Evolutionary conservation across 2,888 invertebrate species (phyloP), one percentile per base, ranked within the genome.

Genomic region (Malachius bipustulatus): DNA sequence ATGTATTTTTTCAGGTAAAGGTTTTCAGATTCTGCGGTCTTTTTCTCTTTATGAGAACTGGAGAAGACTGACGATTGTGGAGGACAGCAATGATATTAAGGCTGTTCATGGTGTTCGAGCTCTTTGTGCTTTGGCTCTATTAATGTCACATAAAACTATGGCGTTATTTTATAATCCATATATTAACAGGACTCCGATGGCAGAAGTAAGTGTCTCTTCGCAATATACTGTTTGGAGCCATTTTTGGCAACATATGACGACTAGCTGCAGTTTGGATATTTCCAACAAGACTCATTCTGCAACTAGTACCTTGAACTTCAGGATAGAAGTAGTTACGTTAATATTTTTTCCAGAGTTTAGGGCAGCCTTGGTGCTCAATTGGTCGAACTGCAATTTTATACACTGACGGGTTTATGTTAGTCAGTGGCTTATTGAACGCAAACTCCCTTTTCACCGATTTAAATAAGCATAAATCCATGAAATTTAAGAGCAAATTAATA

Each of bases 311-410:
- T n/a, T n/a, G n/a, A n/a, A n/a, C n/a, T n/a, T n/a, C n/a, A n/a
- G n/a, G n/a, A n/a, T 19, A 19, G 24, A 19, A n/a, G 24, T 8
- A 29, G 4, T 32, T 11, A 16, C 14, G 11, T 9, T 14, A 14
- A 6, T 38, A 16, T 16, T 38, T 39, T 37, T 51, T 54, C 30
- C 44, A 64, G 62, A 47, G 41, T 14, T 50, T 60, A 27, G 48
- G 54, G 19, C 47, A 65, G 65, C 66, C 69, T 0, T 75, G 74
- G 73, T 67, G 73, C 1, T 67, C 73, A 0, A 53, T 72, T 2
- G 73, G 71, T 4, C 64, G 74, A 19, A 72, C 72, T 2, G 72
- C 75, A 0, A 72, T 73, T 10, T 57, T 75, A 11, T 75, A 74
- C 52, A 75, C 75, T 0, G 75, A 75, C 52, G 67, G 69, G 30